These are phyloP conservation scores for Eira barbara DNA, from an alignment of 2,113 vertebrate species.

Conservation along the genomic window DNA sequence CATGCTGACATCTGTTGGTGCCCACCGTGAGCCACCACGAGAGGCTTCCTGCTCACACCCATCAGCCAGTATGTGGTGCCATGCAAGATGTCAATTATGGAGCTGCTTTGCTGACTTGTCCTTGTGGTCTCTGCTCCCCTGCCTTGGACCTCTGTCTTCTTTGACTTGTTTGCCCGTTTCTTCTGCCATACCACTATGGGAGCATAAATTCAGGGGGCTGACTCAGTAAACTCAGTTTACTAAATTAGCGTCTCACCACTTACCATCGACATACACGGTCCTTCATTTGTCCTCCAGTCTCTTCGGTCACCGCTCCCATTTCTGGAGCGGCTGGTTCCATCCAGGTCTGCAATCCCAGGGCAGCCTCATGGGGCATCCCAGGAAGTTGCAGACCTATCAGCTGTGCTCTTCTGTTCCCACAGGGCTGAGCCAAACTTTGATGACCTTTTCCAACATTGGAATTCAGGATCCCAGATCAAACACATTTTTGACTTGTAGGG, in stretches of 20 bases:
- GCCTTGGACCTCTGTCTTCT: not conserved
- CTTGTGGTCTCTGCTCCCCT: not conserved
- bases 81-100: rapidly evolving
- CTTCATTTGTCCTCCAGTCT: rapidly evolving
- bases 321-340: not conserved
- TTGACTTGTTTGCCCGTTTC: too few relatives aligned
- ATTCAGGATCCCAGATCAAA: not conserved
- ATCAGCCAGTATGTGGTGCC: rapidly evolving
- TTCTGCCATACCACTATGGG: not conserved
- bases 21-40: rapidly evolving
- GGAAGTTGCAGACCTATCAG: rapidly evolving
- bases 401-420: rapidly evolving
- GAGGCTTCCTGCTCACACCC: not conserved
- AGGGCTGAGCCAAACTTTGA: rapidly evolving
- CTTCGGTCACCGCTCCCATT: too few relatives aligned
- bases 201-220: not conserved
- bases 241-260: rapidly evolving
- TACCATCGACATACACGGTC: rapidly evolving
- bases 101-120: not conserved
- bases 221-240: not conserved
- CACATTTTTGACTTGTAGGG: too few relatives aligned
- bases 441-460: not conserved
- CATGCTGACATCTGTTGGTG: rapidly evolving
- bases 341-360: rapidly evolving
- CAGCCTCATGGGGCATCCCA: rapidly evolving